A percentile compares a stretch with the other conserved stretches of the same genome.
Conservation (phyloP, 2,888 invertebrate species). For the Sminthurides aquaticus region DNA sequence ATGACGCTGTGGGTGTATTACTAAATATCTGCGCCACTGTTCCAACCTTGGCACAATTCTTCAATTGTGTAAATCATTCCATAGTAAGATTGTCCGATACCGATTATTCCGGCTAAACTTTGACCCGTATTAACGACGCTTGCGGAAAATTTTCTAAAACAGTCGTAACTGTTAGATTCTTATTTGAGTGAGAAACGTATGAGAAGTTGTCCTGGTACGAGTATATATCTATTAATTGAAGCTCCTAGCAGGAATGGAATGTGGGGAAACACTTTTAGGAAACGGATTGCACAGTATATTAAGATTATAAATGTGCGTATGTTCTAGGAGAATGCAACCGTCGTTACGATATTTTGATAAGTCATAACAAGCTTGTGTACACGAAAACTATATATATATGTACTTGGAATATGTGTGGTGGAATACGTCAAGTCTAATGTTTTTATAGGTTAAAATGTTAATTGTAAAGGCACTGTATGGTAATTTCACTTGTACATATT, state of each 20-base stretch:
- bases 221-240: too few relatives aligned
- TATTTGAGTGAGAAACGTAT: background rate
- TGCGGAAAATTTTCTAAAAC: background rate
- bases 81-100: background rate
- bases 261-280: too few relatives aligned
- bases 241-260: too few relatives aligned
- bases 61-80: background rate
- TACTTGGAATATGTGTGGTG: background rate
- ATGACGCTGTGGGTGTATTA: too few relatives aligned
- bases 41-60: too few relatives aligned
- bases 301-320: background rate
- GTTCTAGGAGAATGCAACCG: too few relatives aligned
- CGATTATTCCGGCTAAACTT: background rate
- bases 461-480: background rate
- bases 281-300: background rate
- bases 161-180: background rate
- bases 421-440: background rate
- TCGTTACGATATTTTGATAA: background rate
- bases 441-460: too few relatives aligned
- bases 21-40: too few relatives aligned
- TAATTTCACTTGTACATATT: background rate
- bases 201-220: background rate
- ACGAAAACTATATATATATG: background rate
- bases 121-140: background rate
- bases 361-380: background rate